Base-by-base conservation (phyloP, 2,888 invertebrate species). In the Syrphus vitripennis region DNA sequence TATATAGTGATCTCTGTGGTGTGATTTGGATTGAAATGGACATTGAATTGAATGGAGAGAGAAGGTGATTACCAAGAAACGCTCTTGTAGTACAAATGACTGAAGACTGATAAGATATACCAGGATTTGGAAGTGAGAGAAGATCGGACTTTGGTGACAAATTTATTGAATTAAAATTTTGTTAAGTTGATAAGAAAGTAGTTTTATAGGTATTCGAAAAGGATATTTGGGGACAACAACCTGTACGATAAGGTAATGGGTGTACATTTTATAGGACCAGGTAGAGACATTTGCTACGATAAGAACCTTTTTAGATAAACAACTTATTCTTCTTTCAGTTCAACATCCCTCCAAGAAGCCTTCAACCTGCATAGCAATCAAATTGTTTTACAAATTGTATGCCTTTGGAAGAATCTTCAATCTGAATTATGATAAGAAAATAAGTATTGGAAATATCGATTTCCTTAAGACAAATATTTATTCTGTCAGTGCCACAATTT, bases 1-100 rank as follows among this genome's bases (percentile, higher is more conserved):
- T n/a, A n/a, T n/a, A n/a, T n/a, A 24, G 24, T 50, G 71, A 61
- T 81, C 75, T 83, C 61, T 53, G 78, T 40, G 65, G 50, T 83
- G 72, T 72, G 77, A 77, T 83, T 72, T 55, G 61, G 61, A 72
- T 53, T 65, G 71, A 45, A 55, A n/a, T 65, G 59, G 69, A 74
- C 48, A 67, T 34, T 45, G 70, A 70, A 65, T 63, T 21, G 26
- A 40, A 63, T 10, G 53, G 71, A 37, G 65, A 59, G 57, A 24
- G 53, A 71, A 45, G 86, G 82, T 74, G 82, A 86, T 86, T 86
- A 86, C 82, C 65, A 69, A 82, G 86, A 86, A 86, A 78, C 78
- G 77, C 70, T 82, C 82, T 82, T 86, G 86, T 82, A 74, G 74
- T 86, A 86, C 86, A 86, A 86, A 86, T 86, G 86, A 82, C 78